Base-by-base conservation (phyloP, 2,113 vertebrate species). In the Micronycteris hirsuta region DNA sequence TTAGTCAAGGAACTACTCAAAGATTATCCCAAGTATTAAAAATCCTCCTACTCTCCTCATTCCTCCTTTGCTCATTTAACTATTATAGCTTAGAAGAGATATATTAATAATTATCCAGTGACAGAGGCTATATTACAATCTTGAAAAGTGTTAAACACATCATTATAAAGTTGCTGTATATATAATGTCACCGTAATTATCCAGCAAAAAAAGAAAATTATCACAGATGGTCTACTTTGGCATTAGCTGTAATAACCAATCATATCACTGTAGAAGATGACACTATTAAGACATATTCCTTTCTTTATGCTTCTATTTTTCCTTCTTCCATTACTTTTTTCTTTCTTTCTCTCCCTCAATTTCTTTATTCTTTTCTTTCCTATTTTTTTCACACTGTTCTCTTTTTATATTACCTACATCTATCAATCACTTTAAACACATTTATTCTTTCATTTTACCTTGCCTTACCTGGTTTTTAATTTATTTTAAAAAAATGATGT, bases 1-100 rank as follows among this genome's bases (percentile, higher is more conserved):
- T 95, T 95, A 92, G 58, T 89, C 31, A 73, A 92, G 16, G 36
- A 68, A 82, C 61, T 93, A 56, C 26, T 92, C 17, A 88, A 80
- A 92, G 61, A 77, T 80, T 71, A 81, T 58, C 52, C 7, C 4
- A 28, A 83, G 5, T 76, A 82, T 82, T 90, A 67, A 95, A 82
- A 87, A 4, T 78, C 8, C 2, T 56, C 65, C 45, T 36, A 28
- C 31, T 92, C 9, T 45, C 49, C 2, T 36, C 19, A 78, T 2
- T 19, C 17, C 26, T 82, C 7, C n/a, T 91, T 93, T 83, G 4
- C 22, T 80, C 38, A 45, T 80, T 33, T 52, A 91, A 43, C 14
- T 67, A 28, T 61, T 67, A 36, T 0, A 71, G 0, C 88, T 93
- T 78, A 77, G 38, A 78, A 91, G 3, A 92, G 9, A 82, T 67